Evolutionary conservation across 1,140 invertebrate species (phyloP).

Genomic region (Meteorus sp.): DNA sequence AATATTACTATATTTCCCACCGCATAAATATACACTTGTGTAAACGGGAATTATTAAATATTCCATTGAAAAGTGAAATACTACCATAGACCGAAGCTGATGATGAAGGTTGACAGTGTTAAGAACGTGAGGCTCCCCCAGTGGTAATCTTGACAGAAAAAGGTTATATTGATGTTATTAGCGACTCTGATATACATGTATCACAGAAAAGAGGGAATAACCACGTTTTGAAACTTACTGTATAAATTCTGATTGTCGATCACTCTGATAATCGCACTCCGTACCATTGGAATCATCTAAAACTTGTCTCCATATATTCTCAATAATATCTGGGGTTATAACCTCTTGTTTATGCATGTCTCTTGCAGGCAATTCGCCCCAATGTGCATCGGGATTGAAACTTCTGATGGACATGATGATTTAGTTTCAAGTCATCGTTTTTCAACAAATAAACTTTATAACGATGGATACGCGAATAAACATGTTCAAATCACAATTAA

Average conservation of each 20-base stretch:
- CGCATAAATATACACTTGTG: too few species aligned
- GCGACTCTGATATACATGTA: not conserved
- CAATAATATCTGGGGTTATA: constrained; percentile 54
- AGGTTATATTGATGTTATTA: too few species aligned
- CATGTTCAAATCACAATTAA: too few species aligned
- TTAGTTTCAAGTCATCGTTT: not conserved
- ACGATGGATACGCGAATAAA: too few species aligned
- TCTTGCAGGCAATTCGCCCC: constrained; percentile 51
- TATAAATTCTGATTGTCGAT: constrained; percentile 49
- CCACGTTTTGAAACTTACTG: constrained; percentile 37
- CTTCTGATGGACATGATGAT: constrained; percentile 52
- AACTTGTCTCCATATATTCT: constrained; percentile 57
- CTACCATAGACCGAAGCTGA: constrained; percentile 50
- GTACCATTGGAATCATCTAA: constrained; percentile 48
- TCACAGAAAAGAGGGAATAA: constrained; percentile 13
- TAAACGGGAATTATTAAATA: not conserved
- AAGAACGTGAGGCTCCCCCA: constrained; percentile 51
- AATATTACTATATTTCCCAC: too few species aligned
- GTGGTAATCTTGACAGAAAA: constrained; percentile 43
- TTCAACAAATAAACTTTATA: not conserved
- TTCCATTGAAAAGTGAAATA: not conserved
- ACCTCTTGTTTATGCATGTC: constrained; percentile 55
- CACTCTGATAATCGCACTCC: constrained; percentile 50
- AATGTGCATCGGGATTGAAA: constrained; percentile 32
- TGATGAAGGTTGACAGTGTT: constrained; percentile 52